Percentiles rank a stretch among this genome's conserved stretches.
Evolutionary conservation across 2,888 invertebrate genomes (phyloP).

Genomic region (Pristionchus japonicus): DNA sequence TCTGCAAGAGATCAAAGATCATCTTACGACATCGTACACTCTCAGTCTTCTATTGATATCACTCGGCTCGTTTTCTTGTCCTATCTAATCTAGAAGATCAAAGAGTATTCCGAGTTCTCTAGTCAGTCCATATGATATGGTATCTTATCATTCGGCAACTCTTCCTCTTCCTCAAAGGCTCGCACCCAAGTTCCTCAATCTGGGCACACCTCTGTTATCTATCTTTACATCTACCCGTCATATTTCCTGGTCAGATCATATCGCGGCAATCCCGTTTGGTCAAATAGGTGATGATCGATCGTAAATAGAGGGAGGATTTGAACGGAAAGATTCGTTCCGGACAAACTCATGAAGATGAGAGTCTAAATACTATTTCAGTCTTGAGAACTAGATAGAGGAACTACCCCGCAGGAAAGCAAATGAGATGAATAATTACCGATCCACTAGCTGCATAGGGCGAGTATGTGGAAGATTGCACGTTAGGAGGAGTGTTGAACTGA

Average conservation of each 20-base stretch:
- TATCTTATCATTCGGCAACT: not conserved
- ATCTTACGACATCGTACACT: no score
- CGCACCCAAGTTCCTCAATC: not conserved
- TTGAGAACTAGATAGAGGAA: not conserved
- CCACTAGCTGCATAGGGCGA: not conserved
- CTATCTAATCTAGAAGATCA: no score
- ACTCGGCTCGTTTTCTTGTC: no score
- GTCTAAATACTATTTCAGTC: no score
- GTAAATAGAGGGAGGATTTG: not conserved
- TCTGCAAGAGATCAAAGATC: constrained; percentile 18
- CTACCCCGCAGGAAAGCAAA: not conserved
- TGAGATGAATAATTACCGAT: not conserved
- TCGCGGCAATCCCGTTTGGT: not conserved
- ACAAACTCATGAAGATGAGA: not conserved
- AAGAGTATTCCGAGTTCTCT: not conserved
- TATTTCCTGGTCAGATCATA: constrained; percentile 26
- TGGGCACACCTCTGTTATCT: not conserved
- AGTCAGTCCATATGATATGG: no score
- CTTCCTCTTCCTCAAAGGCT: not conserved
- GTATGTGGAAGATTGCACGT: not conserved
- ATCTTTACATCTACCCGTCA: constrained; percentile 3
- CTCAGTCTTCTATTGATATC: no score
- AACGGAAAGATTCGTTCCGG: not conserved
- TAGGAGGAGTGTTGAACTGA: not conserved
- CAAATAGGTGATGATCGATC: constrained; percentile 14